Conservation (phyloP, 1,140 invertebrate genomes). For the Anastrepha obliqua region DNA sequence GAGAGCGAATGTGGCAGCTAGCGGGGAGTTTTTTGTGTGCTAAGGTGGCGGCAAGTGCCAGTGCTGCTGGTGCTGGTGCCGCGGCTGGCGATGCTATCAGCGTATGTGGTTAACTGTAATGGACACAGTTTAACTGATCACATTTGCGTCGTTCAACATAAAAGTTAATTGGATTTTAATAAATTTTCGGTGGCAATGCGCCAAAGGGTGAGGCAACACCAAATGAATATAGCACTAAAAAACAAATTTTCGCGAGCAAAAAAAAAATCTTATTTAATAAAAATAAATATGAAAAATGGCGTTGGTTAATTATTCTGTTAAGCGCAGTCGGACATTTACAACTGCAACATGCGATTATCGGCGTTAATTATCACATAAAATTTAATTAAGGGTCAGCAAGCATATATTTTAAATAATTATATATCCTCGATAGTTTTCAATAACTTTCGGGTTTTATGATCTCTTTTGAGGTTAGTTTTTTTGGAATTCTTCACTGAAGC, state of each 20-base stretch:
- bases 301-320: constrained; percentile 4
- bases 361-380: constrained; percentile 30
- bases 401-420: constrained; percentile 20
- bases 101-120: constrained; percentile 49
- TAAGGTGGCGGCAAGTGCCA: constrained; percentile 33
- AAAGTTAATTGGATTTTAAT: constrained; percentile 53
- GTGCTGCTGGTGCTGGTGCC: neutral
- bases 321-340: neutral
- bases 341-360: constrained; percentile 10
- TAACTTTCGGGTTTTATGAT: too few relatives aligned
- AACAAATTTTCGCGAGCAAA: neutral
- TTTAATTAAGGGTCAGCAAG: neutral
- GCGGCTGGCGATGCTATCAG: neutral
- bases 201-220: neutral
- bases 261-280: neutral
- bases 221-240: neutral
- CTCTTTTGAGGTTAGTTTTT: too few relatives aligned
- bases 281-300: neutral
- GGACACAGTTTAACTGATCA: constrained; percentile 44
- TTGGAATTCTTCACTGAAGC: too few relatives aligned
- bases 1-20: neutral
- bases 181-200: constrained; percentile 39
- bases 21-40: neutral
- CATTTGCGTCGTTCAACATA: constrained; percentile 46
- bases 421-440: too few relatives aligned